Evolutionary conservation across 2,888 invertebrate genomes (phyloP).

Genomic region (Apotomis turbidana): DNA sequence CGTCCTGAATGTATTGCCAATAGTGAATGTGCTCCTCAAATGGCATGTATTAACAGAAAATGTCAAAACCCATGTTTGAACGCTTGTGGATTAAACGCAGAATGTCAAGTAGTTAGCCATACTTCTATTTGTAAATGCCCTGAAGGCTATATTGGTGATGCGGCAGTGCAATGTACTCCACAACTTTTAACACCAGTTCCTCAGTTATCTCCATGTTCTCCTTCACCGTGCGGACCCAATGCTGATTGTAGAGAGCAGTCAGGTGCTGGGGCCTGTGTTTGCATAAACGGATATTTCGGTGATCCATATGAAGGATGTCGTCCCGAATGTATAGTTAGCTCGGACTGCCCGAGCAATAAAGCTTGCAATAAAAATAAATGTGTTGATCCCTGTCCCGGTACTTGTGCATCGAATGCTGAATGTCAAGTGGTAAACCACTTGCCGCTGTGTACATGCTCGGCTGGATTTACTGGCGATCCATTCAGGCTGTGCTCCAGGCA

Average conservation of each 20-base stretch:
- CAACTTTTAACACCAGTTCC: constrained; percentile 56
- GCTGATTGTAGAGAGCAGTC: constrained; percentile 85
- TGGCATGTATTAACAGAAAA: constrained; percentile 90
- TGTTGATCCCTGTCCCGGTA: constrained; percentile 90
- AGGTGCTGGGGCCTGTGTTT: constrained; percentile 86
- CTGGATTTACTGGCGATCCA: constrained; percentile 89
- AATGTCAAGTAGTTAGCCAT: constrained; percentile 90
- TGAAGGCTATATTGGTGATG: constrained; percentile 88
- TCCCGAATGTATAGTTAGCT: constrained; percentile 88
- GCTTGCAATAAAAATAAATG: constrained; percentile 90
- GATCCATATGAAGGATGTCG: constrained; percentile 92
- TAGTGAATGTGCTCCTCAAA: constrained; percentile 86
- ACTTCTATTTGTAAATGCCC: constrained; percentile 89
- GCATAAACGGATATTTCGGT: constrained; percentile 88
- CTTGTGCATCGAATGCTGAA: constrained; percentile 89
- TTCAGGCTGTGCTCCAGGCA: constrained; percentile 83
- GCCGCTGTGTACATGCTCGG: constrained; percentile 86
- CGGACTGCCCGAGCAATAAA: constrained; percentile 88
- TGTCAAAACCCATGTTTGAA: constrained; percentile 90
- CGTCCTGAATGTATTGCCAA: constrained; percentile 89
- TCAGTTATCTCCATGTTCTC: constrained; percentile 82
- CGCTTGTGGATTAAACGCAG: constrained; percentile 89
- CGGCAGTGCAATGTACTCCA: constrained; percentile 85
- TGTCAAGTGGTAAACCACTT: constrained; percentile 90
- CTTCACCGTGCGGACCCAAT: constrained; percentile 86